phyloP scores from a whole-genome alignment of 2,888 invertebrate species.

The Hydropsyche betteni region DNA sequence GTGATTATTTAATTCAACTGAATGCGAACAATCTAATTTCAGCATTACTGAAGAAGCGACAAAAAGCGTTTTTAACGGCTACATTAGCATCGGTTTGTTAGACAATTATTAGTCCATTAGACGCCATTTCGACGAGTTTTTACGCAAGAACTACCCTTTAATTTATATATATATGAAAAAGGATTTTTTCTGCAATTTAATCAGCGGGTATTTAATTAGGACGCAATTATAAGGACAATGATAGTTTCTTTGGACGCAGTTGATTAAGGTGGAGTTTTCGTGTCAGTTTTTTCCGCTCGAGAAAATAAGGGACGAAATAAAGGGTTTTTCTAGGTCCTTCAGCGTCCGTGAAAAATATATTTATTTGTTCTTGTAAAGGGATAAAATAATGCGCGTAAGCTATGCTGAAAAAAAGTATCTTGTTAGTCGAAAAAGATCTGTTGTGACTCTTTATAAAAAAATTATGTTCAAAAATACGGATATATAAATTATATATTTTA shows the following conservation, averaged over 20 bases:
- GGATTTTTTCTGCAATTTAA: no score
- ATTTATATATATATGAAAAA: no score
- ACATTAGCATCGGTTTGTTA: background rate
- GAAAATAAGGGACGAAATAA: constrained; percentile 13
- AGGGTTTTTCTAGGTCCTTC: constrained; percentile 11
- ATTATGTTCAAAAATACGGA: no score
- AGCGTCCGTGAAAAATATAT: background rate
- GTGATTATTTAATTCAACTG: constrained; percentile 13
- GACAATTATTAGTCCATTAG: no score
- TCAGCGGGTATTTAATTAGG: no score
- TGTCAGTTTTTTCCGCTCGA: constrained; percentile 3
- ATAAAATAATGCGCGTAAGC: no score
- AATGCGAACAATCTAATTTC: constrained; percentile 1
- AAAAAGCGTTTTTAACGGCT: constrained; percentile 15
- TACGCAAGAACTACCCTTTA: no score
- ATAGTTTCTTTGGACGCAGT: background rate
- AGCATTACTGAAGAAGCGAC: constrained; percentile 6
- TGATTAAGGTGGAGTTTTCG: constrained; percentile 13
- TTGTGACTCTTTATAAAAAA: no score
- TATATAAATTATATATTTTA: no score
- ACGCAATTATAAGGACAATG: no score
- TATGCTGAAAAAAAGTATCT: background rate
- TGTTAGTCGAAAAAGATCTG: no score
- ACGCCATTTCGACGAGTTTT: no score
- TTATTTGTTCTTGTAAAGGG: constrained; percentile 5